A percentile compares a stretch with the other conserved stretches of the same genome.
phyloP scores from a whole-genome alignment of 2,888 invertebrate species.

The Steinernema hermaphroditum region DNA sequence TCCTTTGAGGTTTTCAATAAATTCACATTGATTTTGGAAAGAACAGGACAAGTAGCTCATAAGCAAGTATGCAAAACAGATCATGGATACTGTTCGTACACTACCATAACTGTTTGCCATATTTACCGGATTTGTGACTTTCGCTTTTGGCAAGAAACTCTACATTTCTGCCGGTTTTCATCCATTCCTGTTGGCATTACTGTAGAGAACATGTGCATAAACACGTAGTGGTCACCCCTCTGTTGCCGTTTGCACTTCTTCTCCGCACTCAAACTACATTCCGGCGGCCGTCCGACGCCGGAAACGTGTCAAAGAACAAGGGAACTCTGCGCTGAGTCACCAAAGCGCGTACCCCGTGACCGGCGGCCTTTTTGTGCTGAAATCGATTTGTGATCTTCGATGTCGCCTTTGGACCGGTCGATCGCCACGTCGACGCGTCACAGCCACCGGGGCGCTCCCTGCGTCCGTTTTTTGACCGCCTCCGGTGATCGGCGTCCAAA shows the following conservation, averaged over 20 bases:
- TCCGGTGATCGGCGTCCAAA: neutral
- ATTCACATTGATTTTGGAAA: too few relatives aligned
- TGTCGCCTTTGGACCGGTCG: neutral
- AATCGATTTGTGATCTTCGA: conserved; percentile 11
- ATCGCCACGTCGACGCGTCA: neutral
- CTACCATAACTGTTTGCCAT: too few relatives aligned
- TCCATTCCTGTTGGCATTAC: neutral
- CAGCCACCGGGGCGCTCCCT: neutral
- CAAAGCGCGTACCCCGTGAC: neutral
- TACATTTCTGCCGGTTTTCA: too few relatives aligned
- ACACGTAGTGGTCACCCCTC: too few relatives aligned
- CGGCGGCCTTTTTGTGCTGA: neutral
- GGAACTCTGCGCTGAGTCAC: conserved; percentile 13
- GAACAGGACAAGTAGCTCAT: too few relatives aligned
- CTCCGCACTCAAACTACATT: neutral
- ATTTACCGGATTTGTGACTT: too few relatives aligned
- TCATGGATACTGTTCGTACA: too few relatives aligned
- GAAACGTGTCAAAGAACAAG: neutral
- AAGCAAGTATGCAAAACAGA: too few relatives aligned
- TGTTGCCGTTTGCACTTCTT: neutral
- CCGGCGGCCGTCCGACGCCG: neutral
- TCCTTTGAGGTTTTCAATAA: too few relatives aligned
- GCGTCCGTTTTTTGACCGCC: neutral
- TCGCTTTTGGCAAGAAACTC: too few relatives aligned
- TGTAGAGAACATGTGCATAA: too few relatives aligned